Conservation (phyloP, 2,113 vertebrate species). For the Onychostruthus taczanowskii region DNA sequence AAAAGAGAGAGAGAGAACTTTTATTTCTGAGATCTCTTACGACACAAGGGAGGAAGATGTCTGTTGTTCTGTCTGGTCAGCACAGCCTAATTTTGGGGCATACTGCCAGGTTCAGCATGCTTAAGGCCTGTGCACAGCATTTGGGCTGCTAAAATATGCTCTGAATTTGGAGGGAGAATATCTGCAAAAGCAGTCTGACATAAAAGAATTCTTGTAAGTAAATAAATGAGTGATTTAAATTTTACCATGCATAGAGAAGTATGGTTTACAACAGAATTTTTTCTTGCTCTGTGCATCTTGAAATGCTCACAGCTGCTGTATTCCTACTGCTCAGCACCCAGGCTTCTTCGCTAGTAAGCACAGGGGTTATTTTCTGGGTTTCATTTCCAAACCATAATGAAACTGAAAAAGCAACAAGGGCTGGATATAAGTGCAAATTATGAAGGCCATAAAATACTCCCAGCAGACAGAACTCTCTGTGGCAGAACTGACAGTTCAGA, state of each 20-base stretch:
- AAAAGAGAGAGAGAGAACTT: neutral
- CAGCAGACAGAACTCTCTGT: neutral
- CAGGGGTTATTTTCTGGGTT: neutral
- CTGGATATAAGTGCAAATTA: neutral
- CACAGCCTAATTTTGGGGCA: neutral
- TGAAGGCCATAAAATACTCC: neutral
- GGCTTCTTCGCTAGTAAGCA: neutral
- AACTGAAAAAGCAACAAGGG: neutral
- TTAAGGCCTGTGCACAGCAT: neutral
- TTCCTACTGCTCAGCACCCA: neutral
- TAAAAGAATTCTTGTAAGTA: neutral
- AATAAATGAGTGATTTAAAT: neutral
- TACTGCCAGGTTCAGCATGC: neutral
- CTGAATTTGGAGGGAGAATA: neutral
- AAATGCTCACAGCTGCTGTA: neutral
- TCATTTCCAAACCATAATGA: neutral
- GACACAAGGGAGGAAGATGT: neutral
- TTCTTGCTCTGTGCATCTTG: neutral
- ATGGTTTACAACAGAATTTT: neutral
- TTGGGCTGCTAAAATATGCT: neutral
- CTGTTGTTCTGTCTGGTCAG: neutral
- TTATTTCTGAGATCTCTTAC: neutral
- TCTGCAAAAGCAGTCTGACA: neutral
- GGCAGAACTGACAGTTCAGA: neutral
- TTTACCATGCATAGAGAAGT: neutral